Evolutionary conservation across 2,113 vertebrate genomes (phyloP).

Genomic region (Podocnemis expansa): DNA sequence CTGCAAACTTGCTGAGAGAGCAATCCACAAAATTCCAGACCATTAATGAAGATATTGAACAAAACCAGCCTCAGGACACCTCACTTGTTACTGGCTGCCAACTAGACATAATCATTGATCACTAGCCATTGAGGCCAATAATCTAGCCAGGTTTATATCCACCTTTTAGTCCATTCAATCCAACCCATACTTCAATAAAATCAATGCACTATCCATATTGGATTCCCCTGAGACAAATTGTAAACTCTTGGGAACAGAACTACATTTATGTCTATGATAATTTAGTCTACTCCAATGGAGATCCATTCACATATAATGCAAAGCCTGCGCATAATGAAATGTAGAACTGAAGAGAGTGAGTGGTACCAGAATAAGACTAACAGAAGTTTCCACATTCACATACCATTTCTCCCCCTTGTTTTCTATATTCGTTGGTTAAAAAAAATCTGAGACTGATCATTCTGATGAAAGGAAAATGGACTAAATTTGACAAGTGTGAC

Average conservation of each 20-base stretch:
- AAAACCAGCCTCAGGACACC: no score
- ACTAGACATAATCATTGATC: no score
- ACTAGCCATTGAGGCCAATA: no score
- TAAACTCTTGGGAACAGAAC: accelerated
- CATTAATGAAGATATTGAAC: no score
- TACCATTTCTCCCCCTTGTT: not conserved
- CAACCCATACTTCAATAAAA: not conserved
- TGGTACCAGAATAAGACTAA: not conserved
- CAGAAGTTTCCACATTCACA: not conserved
- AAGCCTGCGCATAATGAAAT: not conserved
- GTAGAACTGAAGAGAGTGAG: accelerated
- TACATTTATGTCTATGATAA: not conserved
- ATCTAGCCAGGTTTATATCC: no score
- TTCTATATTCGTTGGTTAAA: not conserved
- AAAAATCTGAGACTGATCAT: not conserved
- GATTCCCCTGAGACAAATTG: not conserved
- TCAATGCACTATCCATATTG: not conserved
- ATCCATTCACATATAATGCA: not conserved
- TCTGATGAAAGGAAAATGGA: not conserved
- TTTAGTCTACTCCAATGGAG: not conserved
- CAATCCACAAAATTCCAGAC: no score
- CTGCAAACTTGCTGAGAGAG: no score
- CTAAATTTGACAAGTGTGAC: not conserved
- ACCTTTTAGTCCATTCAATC: no score
- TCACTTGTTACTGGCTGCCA: no score